Conservation (phyloP, 2,888 invertebrate genomes). For the Embidobia sp. region DNA sequence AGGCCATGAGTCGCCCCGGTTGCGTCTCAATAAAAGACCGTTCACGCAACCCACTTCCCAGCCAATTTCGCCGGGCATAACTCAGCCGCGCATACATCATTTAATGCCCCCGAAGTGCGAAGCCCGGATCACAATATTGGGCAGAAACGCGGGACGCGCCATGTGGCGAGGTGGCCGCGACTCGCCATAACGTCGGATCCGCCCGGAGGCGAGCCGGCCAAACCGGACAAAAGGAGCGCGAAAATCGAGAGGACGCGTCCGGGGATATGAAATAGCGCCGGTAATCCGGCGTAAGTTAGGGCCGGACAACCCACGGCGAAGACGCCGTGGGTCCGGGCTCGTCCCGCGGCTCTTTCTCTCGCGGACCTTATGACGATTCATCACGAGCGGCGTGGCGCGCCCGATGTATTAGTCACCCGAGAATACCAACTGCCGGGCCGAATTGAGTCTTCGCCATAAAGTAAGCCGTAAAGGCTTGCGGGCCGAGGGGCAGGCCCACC, state of each 20-base stretch:
- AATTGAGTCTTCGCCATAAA: conserved; percentile 82
- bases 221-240: conserved; percentile 40
- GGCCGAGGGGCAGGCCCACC: conserved; percentile 82
- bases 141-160: conserved; percentile 30
- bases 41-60: background rate
- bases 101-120: conserved; percentile 31
- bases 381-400: conserved; percentile 84
- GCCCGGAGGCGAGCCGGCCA: conserved; percentile 37
- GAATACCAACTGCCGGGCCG: conserved; percentile 84
- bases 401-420: conserved; percentile 86
- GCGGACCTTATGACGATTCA: conserved; percentile 80
- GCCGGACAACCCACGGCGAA: conserved; percentile 77
- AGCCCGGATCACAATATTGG: conserved; percentile 45
- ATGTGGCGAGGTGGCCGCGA: conserved; percentile 20
- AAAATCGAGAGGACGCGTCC: conserved; percentile 59
- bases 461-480: conserved; percentile 82
- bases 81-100: conserved; percentile 29
- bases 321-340: conserved; percentile 71
- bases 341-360: conserved; percentile 68
- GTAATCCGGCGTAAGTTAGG: conserved; percentile 76
- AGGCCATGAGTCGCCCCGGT: background rate
- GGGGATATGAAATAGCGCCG: conserved; percentile 71
- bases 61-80: background rate
- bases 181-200: conserved; percentile 19
- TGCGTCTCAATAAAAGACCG: conserved; percentile 16